phyloP scores from a whole-genome alignment of 2,888 invertebrate genomes.

The Dione juno region DNA sequence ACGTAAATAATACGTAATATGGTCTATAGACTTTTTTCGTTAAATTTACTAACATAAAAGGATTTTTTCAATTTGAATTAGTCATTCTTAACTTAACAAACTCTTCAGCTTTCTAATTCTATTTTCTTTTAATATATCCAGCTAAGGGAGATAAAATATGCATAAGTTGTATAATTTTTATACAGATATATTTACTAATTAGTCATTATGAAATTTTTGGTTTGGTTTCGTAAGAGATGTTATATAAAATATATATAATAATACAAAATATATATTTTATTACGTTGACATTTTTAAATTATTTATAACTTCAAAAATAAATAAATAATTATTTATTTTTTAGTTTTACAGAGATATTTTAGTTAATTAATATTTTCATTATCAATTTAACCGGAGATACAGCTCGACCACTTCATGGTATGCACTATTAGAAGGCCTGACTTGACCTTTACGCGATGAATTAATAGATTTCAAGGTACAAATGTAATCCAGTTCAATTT shows the following conservation, averaged over 20 bases:
- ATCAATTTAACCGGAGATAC: constrained; percentile 11
- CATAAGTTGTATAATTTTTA: neutral
- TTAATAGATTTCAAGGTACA: constrained; percentile 2
- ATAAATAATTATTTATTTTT: neutral
- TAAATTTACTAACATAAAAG: too few relatives aligned
- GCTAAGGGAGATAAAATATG: neutral
- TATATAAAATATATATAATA: neutral
- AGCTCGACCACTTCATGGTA: constrained; percentile 9
- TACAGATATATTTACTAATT: neutral
- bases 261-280: too few relatives aligned
- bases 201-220: neutral
- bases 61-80: too few relatives aligned
- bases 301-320: neutral
- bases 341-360: neutral
- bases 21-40: too few relatives aligned
- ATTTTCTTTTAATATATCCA: neutral
- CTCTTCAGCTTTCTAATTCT: neutral
- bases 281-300: neutral
- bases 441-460: neutral
- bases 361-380: neutral
- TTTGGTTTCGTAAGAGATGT: constrained; percentile 3
- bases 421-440: constrained; percentile 20
- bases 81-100: neutral
- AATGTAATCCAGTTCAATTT: neutral
- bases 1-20: too few relatives aligned